phyloP scores from a whole-genome alignment of 1,140 invertebrate genomes.

The Ceratosolen fusciceps region DNA sequence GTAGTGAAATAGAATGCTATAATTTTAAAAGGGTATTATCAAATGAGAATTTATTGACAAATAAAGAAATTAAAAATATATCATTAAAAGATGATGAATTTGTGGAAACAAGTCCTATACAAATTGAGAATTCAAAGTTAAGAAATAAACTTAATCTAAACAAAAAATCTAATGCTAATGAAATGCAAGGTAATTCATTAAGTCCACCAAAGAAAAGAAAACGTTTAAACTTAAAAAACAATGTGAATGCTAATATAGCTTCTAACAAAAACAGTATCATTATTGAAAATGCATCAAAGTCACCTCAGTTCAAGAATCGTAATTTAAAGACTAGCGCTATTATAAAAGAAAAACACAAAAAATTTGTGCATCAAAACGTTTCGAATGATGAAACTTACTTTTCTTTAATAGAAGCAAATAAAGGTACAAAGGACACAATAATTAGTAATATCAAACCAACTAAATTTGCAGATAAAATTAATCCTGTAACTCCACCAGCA shows the following conservation, averaged over 20 bases:
- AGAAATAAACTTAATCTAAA: constrained; percentile 39
- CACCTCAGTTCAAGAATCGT: neutral
- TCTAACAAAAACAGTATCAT: neutral
- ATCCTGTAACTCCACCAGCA: constrained; percentile 37
- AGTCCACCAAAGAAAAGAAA: neutral
- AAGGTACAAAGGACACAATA: constrained; percentile 32
- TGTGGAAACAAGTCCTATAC: constrained; percentile 37
- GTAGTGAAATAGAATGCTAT: neutral
- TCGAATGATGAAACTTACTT: constrained; percentile 43
- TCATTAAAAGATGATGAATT: constrained; percentile 35
- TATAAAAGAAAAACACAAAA: neutral
- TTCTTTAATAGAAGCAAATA: constrained; percentile 40
- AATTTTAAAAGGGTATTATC: neutral
- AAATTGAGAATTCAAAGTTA: constrained; percentile 42
- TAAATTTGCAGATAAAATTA: constrained; percentile 39
- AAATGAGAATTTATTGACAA: neutral
- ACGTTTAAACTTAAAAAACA: neutral
- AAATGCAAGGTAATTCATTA: neutral
- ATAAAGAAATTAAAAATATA: neutral
- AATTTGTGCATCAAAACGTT: constrained; percentile 13
- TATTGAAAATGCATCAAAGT: neutral
- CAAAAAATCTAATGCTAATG: neutral
- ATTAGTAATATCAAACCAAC: constrained; percentile 32
- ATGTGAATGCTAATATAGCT: neutral
- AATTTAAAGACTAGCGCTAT: neutral